Evolutionary conservation across 2,797 vertebrate genomes (phyloP).

Genomic region (Oryzias sinensis): DNA sequence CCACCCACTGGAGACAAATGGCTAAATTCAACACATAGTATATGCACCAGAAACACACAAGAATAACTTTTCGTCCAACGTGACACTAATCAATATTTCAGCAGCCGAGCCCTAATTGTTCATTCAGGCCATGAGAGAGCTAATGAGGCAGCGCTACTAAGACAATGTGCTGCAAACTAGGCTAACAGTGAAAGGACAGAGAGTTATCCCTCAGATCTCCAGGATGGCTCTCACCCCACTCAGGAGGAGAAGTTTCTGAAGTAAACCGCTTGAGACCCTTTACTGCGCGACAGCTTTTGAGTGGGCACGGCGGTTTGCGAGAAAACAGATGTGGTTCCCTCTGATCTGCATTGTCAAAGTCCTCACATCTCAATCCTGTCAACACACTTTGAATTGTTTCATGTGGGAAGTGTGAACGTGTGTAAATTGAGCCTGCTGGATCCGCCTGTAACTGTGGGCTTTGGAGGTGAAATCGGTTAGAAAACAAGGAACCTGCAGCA

Average conservation of each 20-base stretch:
- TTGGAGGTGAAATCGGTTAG: conserved; percentile 13
- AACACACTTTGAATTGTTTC: conserved; percentile 22
- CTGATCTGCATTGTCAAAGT: conserved; percentile 57
- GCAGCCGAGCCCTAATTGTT: conserved; percentile 59
- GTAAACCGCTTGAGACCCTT: conserved; percentile 45
- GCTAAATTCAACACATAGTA: conserved; percentile 51
- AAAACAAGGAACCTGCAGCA: background rate
- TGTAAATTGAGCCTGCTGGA: conserved; percentile 16
- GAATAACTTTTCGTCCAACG: conserved; percentile 27
- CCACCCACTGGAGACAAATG: conserved; percentile 53
- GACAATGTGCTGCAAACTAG: conserved; percentile 57
- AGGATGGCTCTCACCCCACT: conserved; percentile 32
- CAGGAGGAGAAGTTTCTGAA: conserved; percentile 36
- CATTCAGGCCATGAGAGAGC: conserved; percentile 57
- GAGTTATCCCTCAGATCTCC: conserved; percentile 52
- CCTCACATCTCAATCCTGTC: conserved; percentile 44
- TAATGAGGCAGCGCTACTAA: conserved; percentile 61
- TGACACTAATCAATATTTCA: conserved; percentile 72
- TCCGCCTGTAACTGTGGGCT: conserved; percentile 16
- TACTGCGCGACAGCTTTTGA: conserved; percentile 38
- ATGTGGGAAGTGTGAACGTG: conserved; percentile 23
- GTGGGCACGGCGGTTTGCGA: conserved; percentile 29
- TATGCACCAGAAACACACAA: conserved; percentile 29
- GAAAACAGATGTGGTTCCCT: conserved; percentile 47
- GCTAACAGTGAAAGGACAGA: conserved; percentile 51